Base-by-base conservation (phyloP, 2,888 invertebrate genomes). In the Caenorhabditis sulstoni region DNA sequence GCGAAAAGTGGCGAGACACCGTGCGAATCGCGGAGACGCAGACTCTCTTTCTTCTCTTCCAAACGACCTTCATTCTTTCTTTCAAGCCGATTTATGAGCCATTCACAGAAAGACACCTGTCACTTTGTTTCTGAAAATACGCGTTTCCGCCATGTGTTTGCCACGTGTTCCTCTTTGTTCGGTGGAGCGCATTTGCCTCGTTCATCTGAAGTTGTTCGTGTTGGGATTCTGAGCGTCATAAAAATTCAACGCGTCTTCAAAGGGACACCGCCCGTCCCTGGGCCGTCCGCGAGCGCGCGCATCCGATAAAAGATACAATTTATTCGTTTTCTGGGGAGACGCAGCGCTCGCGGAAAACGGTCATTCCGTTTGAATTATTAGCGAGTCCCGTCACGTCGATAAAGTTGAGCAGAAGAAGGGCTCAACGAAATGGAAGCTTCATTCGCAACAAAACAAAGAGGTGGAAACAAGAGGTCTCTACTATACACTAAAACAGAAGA, bases 281-380 rank as follows among this genome's bases (percentile, higher is more conserved):
- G 64, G 11, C 52, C 64, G 71, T 49, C 71, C 57, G 62, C 66
- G 74, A 37, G 67, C 44, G 66, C 75, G 49, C 49, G 67, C 75
- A 66, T 66, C 67, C 75, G 67, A 76, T 68, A 76, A 76, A 67
- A 76, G 76, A 76, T 76, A 76, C 68, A 68, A 76, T 76, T 76
- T 76, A 76, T 76, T 68, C 66, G 76, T 68, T 68, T 71, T 73
- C 73, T 73, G 57, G 39, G 37, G 41, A 57, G 55, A 39, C 11
- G 47, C 49, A 55, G n/a, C n/a, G n/a, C n/a, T n/a, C n/a, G n/a
- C n/a, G n/a, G 44, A 37, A 50, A 45, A 58, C 57, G 58, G 49
- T 64, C 73, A 50, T 73, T 73, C 58, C 44, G 22, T 73, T 64
- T 73, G 73, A 73, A 65, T 73, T 73, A 73, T 73, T 57, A 64